Evolutionary conservation across 2,113 vertebrate genomes (phyloP).

Genomic region (Pagrus major): DNA sequence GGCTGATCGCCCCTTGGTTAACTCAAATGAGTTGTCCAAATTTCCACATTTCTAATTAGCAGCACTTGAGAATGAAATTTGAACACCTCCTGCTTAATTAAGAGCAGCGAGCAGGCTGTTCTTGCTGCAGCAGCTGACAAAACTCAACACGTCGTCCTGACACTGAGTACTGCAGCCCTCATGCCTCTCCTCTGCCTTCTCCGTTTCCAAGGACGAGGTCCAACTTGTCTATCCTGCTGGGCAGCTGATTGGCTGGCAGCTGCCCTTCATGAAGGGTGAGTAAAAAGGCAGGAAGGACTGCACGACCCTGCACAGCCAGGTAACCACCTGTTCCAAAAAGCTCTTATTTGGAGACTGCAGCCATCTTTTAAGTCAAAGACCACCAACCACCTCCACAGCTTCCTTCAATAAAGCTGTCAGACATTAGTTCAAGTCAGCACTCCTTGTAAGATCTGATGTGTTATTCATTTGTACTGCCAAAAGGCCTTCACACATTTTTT

Average conservation of each 20-base stretch:
- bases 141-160: conserved; percentile 19
- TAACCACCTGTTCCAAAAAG: conserved; percentile 34
- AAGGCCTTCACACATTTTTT: no score
- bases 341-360: not conserved
- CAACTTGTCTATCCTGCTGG: conserved; percentile 59
- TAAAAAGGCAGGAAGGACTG: conserved; percentile 50
- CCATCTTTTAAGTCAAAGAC: conserved; percentile 14
- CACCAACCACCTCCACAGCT: not conserved
- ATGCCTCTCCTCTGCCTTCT: conserved; percentile 13
- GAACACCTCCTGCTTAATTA: conserved; percentile 47
- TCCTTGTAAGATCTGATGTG: not conserved
- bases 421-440: conserved; percentile 3
- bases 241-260: conserved; percentile 62
- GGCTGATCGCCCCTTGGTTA: not conserved
- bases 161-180: not conserved
- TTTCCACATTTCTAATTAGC: conserved; percentile 30
- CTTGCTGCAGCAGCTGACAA: conserved; percentile 24
- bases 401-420: conserved; percentile 4
- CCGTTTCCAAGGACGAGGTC: conserved; percentile 52
- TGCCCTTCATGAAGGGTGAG: conserved; percentile 50
- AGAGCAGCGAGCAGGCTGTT: conserved; percentile 18
- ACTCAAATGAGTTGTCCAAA: conserved; percentile 3
- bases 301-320: conserved; percentile 39
- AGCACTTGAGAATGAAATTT: conserved; percentile 21
- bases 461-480: no score